phyloP scores from a whole-genome alignment of 2,797 vertebrate species.

The Morus bassanus region DNA sequence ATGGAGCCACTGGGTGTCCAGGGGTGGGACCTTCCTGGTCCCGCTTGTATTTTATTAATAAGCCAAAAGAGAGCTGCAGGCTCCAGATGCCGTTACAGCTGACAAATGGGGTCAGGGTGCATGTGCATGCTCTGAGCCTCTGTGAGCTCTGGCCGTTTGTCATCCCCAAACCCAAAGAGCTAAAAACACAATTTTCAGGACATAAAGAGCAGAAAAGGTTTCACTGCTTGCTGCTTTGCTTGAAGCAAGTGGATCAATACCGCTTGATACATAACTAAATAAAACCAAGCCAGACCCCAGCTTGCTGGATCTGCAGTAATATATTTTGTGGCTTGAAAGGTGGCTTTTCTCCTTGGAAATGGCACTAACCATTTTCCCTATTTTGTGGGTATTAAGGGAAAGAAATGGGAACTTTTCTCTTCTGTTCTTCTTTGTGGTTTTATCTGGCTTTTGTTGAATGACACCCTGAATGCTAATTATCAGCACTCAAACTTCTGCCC shows the following conservation, averaged over 20 bases:
- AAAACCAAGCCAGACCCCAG: not conserved
- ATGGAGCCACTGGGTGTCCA: not conserved
- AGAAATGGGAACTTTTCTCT: not conserved
- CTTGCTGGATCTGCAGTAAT: not conserved
- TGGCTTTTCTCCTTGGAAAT: not conserved
- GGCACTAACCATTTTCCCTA: not conserved
- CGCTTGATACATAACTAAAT: not conserved
- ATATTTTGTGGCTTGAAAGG: constrained; percentile 2
- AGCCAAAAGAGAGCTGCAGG: not conserved
- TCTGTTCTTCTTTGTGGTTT: not conserved
- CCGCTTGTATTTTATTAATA: not conserved
- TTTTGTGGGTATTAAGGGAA: not conserved
- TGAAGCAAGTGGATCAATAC: not conserved
- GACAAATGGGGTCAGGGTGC: not conserved
- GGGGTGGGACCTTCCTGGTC: not conserved
- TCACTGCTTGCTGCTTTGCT: not conserved
- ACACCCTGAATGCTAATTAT: not conserved
- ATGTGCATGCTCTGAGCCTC: not conserved
- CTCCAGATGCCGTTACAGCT: not conserved
- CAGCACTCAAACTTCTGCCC: not conserved
- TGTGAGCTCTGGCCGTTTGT: not conserved
- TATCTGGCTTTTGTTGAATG: not conserved
- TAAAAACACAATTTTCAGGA: not conserved
- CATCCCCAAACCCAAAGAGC: not conserved
- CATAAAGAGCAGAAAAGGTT: not conserved